Evolutionary conservation across 2,113 vertebrate genomes (phyloP).

Genomic region (Danio rerio): DNA sequence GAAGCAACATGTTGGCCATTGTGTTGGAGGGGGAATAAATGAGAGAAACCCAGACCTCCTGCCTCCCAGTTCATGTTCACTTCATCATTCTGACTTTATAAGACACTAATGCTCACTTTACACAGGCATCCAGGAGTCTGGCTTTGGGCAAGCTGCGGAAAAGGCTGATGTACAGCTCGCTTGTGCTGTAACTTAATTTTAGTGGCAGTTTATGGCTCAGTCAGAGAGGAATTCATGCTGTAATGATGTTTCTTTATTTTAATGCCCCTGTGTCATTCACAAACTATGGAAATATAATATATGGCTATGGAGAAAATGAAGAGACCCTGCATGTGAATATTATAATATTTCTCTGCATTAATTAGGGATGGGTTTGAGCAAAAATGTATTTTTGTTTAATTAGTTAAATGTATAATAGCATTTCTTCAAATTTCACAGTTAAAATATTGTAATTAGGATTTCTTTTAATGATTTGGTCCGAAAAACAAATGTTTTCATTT

Average conservation of each 20-base stretch:
- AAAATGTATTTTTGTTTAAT: too few relatives aligned
- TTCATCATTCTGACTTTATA: slow-evolving; percentile 36
- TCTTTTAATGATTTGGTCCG: too few relatives aligned
- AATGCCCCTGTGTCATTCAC: not conserved
- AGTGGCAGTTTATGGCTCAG: not conserved
- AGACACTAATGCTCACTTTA: slow-evolving; percentile 13
- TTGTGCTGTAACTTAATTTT: not conserved
- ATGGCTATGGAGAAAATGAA: not conserved
- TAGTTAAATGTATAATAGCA: too few relatives aligned
- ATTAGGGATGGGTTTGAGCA: too few relatives aligned
- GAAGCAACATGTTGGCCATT: slow-evolving; percentile 40
- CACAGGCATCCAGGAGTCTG: not conserved
- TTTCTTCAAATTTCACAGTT: too few relatives aligned
- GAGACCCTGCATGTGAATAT: too few relatives aligned
- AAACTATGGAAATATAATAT: not conserved
- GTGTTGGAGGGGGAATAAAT: slow-evolving; percentile 40
- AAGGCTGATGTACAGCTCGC: not conserved
- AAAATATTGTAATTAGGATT: too few relatives aligned
- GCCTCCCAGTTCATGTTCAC: slow-evolving; percentile 38
- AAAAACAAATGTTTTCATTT: too few relatives aligned
- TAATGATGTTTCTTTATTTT: slow-evolving; percentile 5
- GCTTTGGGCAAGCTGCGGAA: not conserved
- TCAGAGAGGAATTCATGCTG: not conserved
- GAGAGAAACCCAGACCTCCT: slow-evolving; percentile 47
- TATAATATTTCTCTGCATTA: too few relatives aligned